A percentile compares a stretch with the other conserved stretches of the same genome.
Evolutionary conservation across 2,888 invertebrate genomes (phyloP).

Genomic region (Drosophila lacicola): DNA sequence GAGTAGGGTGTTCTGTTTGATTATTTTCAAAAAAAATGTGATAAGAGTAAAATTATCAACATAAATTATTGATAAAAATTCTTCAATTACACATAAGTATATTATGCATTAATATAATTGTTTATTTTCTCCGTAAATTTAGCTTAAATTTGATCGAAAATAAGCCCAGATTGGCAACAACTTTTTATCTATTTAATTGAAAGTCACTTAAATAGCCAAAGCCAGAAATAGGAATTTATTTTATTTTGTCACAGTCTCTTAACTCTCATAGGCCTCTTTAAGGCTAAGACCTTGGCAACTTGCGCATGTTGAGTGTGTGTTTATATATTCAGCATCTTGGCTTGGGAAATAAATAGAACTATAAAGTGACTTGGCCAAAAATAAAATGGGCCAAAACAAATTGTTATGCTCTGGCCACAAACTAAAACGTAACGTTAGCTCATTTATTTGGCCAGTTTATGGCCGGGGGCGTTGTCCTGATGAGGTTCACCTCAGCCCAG

Average conservation of each 20-base stretch:
- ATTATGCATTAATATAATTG: too few species aligned
- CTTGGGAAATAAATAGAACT: conserved; percentile 53
- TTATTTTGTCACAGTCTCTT: conserved; percentile 30
- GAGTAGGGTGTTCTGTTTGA: too few species aligned
- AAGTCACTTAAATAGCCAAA: background rate
- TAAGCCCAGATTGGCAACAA: background rate
- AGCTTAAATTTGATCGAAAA: background rate
- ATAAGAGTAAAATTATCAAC: too few species aligned
- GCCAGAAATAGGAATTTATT: background rate
- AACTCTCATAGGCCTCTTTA: conserved; percentile 25
- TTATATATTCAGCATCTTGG: conserved; percentile 24
- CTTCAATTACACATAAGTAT: too few species aligned
- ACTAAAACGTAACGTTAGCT: conserved; percentile 42
- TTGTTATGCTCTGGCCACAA: conserved; percentile 47
- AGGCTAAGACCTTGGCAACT: conserved; percentile 29
- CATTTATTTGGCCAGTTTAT: conserved; percentile 53
- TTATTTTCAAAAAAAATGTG: too few species aligned
- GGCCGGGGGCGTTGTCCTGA: conserved; percentile 21
- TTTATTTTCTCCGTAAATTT: background rate
- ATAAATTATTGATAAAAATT: too few species aligned
- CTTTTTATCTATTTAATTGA: conserved; percentile 9
- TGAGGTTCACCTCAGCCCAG: conserved; percentile 5
- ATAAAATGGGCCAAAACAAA: conserved; percentile 42
- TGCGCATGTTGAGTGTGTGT: conserved; percentile 15
- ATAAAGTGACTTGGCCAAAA: conserved; percentile 55